Evolutionary conservation across 1,140 invertebrate genomes (phyloP), one percentile per base, ranked within the genome.

Genomic region (Oncopeltus fasciatus): DNA sequence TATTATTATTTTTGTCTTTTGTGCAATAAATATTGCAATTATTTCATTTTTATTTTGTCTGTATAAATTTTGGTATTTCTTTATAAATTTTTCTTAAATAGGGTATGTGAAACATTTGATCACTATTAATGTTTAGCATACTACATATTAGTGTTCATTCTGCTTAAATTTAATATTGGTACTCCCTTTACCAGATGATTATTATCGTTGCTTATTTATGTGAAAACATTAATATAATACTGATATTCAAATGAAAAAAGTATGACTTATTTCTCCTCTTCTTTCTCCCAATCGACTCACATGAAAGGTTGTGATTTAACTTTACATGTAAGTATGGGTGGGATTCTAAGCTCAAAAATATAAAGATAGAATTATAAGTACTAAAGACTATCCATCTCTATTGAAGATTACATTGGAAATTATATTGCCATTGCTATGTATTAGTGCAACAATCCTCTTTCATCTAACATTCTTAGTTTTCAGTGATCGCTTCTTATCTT

Each of bases 1-100:
- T 53, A 61, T 62, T 63, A 46, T 28, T 43, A 58, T 61, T 62
- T 63, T 62, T 63, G 51, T 65, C 26, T 65, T 14, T 56, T 62
- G 47, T 65, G 56, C 60, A 64, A 57, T 29, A 56, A 64, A n/a
- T 62, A 60, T 61, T 60, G 49, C 49, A 49, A 60, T 56, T 49
- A 46, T 18, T 51, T 24, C 29, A 49, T 51, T 38, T 27, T 28
- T 43, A 20, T 59, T 49, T 27, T 33, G 20, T 62, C 27, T 57
- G 33, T 38, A 20, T 63, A 33, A 28, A 20, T 16, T 43, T 49
- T 46, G 21, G 28, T 20, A 20, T 57, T 33, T 31, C 20, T 33
- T 57, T 33, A 49, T 20, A 49, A 49, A 24, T 20, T 20, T 24
- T 49, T 49, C 18, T 49, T 24, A 24, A 24, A 20, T 31, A 29